Base-by-base conservation (phyloP, 2,888 invertebrate species). In the Rhodophaea formosa region DNA sequence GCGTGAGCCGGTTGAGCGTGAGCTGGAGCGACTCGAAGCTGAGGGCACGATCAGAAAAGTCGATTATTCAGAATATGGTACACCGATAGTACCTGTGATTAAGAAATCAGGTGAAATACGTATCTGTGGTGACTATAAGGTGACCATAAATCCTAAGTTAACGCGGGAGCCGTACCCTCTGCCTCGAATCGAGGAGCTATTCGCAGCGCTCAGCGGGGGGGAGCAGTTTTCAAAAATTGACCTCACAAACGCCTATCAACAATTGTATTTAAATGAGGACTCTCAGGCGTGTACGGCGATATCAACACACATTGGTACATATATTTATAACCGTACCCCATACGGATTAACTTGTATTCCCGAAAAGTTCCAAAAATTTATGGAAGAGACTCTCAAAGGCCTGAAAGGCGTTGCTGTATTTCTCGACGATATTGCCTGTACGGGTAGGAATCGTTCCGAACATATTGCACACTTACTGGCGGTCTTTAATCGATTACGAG, bases 21-120 rank as follows among this genome's bases (percentile, higher is more conserved):
- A 72, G 56, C 58, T 74, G 7, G 60, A 64, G 7, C 66, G 72
- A 0, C 56, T 75, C 39, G 63, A 66, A 49, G 54, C 56, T 17
- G 68, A 65, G 44, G 65, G 60, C 29, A 59, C 60, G 7, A 69
- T 74, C 23, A 63, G 64, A 39, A 60, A 60, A 14, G 68, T 73
- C 0, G 71, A 71, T 5, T 42, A 60, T 7, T 72, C 70, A 0
- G 70, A 70, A 8, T 70, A 67, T 47, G 72, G 69, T 7, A 74
- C 71, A 14, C 72, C 65, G 6, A 43, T 43, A 14, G 43, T 43
- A 43, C 43, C 43, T 6, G 43, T 43, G 1, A 43, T 43, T 14
- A 43, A 43, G 14, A 43, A 43, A 43, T 14, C 43, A n/a, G 43
- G 43, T n/a, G 43, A 43, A 43, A 43, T 43, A 43, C 43, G 43